Conservation (phyloP, 2,888 invertebrate genomes). For the Exocentrus adspersus region DNA sequence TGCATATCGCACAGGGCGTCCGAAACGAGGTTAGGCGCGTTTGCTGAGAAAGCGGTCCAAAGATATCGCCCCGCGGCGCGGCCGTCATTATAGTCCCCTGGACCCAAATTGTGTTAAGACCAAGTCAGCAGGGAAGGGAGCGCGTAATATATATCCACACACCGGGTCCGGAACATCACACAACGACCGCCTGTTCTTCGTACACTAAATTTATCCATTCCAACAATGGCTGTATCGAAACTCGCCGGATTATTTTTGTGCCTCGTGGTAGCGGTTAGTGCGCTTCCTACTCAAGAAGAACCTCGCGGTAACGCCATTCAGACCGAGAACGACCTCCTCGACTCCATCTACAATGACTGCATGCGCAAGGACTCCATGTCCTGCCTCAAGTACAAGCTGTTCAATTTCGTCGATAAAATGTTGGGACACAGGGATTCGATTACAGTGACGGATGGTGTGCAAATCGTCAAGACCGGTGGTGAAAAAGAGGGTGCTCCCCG, state of each 20-base stretch:
- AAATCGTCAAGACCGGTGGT: slow-evolving; percentile 79
- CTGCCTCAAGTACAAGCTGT: slow-evolving; percentile 88
- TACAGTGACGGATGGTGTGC: slow-evolving; percentile 83
- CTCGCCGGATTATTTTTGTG: slow-evolving; percentile 66
- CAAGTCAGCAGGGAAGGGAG: slow-evolving; percentile 59
- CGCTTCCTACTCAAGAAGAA: slow-evolving; percentile 73
- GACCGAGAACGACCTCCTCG: slow-evolving; percentile 81
- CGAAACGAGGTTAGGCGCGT: slow-evolving; percentile 62
- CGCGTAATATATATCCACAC: slow-evolving; percentile 61
- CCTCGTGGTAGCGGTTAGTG: slow-evolving; percentile 68
- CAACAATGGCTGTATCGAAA: slow-evolving; percentile 64
- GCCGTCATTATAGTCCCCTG: slow-evolving; percentile 62
- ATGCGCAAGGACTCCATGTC: slow-evolving; percentile 84
- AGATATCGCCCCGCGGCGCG: slow-evolving; percentile 63
- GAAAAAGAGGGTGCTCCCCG: slow-evolving; percentile 83
- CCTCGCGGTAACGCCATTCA: slow-evolving; percentile 69
- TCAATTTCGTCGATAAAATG: slow-evolving; percentile 87
- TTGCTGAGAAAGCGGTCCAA: slow-evolving; percentile 65
- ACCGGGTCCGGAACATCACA: slow-evolving; percentile 59
- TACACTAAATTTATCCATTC: slow-evolving; percentile 41
- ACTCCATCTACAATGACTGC: slow-evolving; percentile 80
- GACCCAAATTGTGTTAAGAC: slow-evolving; percentile 63
- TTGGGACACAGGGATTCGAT: slow-evolving; percentile 83
- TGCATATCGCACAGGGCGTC: slow-evolving; percentile 57
- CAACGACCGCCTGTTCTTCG: slow-evolving; percentile 53